Evolutionary conservation across 2,888 invertebrate genomes (phyloP).

Genomic region (Taenaris catops): DNA sequence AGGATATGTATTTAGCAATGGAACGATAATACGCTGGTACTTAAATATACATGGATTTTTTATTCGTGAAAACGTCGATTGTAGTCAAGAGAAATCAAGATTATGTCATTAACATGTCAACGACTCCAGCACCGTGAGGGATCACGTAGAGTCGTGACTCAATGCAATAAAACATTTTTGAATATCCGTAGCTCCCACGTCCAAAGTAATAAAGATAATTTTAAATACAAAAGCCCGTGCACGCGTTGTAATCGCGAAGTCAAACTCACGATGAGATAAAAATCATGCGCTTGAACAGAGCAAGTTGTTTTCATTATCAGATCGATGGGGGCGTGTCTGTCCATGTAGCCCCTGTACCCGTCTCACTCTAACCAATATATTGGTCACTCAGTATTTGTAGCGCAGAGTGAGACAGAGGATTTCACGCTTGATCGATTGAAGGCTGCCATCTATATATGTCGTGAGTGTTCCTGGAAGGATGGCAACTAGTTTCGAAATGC

Average conservation of each 20-base stretch:
- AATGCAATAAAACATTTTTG: slow-evolving; percentile 48
- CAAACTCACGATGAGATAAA: slow-evolving; percentile 32
- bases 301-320: slow-evolving; percentile 59
- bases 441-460: slow-evolving; percentile 17
- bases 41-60: too few relatives aligned
- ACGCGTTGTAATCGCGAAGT: slow-evolving; percentile 46
- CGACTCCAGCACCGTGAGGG: slow-evolving; percentile 18
- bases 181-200: slow-evolving; percentile 50
- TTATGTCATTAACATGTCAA: slow-evolving; percentile 23
- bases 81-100: slow-evolving; percentile 19
- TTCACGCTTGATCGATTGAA: slow-evolving; percentile 57
- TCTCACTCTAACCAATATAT: slow-evolving; percentile 33
- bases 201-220: slow-evolving; percentile 65
- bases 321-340: slow-evolving; percentile 61
- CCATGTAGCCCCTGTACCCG: slow-evolving; percentile 33
- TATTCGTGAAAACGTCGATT: slow-evolving; percentile 11
- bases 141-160: slow-evolving; percentile 44
- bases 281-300: slow-evolving; percentile 46
- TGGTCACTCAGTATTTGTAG: slow-evolving; percentile 12
- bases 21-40: too few relatives aligned
- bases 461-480: slow-evolving; percentile 24
- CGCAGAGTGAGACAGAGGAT: slow-evolving; percentile 44
- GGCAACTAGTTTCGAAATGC: slow-evolving; percentile 19
- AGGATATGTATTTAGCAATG: too few relatives aligned
- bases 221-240: slow-evolving; percentile 54